Evolutionary conservation across 1,140 invertebrate species (phyloP).

Genomic region (Drosophila navojoa): DNA sequence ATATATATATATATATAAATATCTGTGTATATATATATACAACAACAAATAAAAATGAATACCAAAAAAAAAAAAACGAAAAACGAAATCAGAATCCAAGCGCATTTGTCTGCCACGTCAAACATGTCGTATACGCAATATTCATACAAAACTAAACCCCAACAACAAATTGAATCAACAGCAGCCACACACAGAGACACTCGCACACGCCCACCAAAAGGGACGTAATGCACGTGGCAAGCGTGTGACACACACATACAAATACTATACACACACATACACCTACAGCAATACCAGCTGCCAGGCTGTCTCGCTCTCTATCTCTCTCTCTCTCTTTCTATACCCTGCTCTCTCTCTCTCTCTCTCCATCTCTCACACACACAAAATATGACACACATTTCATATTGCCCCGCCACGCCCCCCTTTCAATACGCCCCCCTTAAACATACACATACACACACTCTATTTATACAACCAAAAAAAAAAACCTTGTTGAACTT

Average conservation of each 20-base stretch:
- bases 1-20: constrained; percentile 35
- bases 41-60: constrained; percentile 33
- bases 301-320: constrained; percentile 52
- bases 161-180: constrained; percentile 42
- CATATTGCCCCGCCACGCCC: constrained; percentile 50
- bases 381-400: constrained; percentile 69
- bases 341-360: constrained; percentile 10
- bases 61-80: constrained; percentile 17
- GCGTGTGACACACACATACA: constrained; percentile 25
- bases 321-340: constrained; percentile 36
- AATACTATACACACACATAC: constrained; percentile 17
- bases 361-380: background rate
- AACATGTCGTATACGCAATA: constrained; percentile 58
- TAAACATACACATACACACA: background rate
- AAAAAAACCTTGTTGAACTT: constrained; percentile 65
- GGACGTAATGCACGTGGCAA: constrained; percentile 31
- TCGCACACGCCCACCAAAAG: constrained; percentile 16
- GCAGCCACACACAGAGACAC: constrained; percentile 43
- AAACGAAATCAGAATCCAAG: constrained; percentile 80
- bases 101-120: constrained; percentile 73
- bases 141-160: constrained; percentile 17
- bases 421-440: background rate
- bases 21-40: constrained; percentile 40
- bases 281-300: constrained; percentile 52
- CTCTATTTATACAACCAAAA: constrained; percentile 19